Percentiles rank a stretch among this genome's conserved stretches.
Conservation (phyloP, 2,113 vertebrate species). For the Chaetura pelagica region DNA sequence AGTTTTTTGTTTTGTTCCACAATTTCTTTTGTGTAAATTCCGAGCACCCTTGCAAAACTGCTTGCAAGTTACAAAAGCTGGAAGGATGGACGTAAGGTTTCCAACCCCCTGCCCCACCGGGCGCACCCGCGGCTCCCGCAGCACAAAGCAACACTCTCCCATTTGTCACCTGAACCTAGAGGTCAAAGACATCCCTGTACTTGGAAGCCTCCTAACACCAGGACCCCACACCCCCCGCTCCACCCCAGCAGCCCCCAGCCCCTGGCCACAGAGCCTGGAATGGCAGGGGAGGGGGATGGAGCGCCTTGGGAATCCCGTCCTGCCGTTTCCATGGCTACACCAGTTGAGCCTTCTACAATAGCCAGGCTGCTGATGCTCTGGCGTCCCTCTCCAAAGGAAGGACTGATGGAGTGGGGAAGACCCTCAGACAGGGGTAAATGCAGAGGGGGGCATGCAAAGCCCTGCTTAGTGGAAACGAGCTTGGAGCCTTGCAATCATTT, state of each 20-base stretch:
- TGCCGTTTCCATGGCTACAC: constrained; percentile 3
- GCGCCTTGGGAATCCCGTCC: neutral
- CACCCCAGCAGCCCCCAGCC: neutral
- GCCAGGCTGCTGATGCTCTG: neutral
- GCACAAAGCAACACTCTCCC: neutral
- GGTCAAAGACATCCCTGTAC: neutral
- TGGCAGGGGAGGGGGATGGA: neutral
- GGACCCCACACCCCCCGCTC: neutral
- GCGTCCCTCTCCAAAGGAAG: neutral
- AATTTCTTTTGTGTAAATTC: neutral
- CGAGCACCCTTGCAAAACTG: neutral
- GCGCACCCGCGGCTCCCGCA: fast-evolving
- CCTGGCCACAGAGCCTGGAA: neutral
- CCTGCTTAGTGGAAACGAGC: neutral
- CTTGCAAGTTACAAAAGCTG: neutral
- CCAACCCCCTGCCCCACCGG: neutral
- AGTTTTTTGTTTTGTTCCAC: neutral
- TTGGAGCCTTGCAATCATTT: neutral
- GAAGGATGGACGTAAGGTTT: too few species aligned
- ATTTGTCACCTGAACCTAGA: neutral
- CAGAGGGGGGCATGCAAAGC: neutral
- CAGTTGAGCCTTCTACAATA: neutral
- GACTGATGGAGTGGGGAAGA: fast-evolving
- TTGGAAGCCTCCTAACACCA: neutral
- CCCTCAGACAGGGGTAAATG: neutral